phyloP scores from a whole-genome alignment of 2,888 invertebrate genomes.

The Teleogryllus oceanicus region DNA sequence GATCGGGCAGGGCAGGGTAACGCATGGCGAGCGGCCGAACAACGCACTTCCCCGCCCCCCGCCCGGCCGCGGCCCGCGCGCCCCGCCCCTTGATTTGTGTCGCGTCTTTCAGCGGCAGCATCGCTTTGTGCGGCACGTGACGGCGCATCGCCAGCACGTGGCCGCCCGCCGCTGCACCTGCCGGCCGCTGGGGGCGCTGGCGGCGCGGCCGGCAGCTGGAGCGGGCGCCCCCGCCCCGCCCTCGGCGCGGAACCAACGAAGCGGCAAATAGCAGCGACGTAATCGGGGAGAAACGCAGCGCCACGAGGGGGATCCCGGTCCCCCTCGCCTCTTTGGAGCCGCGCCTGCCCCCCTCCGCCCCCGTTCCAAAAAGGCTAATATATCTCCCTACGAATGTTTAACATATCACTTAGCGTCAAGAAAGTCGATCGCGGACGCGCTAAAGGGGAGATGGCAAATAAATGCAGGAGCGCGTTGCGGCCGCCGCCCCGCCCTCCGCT shows the following conservation, averaged over 20 bases:
- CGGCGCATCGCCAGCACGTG: neutral
- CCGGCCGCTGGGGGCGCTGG: neutral
- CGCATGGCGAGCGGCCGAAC: too few relatives aligned
- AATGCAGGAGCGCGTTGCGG: neutral
- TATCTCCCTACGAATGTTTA: neutral
- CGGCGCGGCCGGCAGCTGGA: neutral
- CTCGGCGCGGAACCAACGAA: neutral
- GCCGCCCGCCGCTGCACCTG: neutral
- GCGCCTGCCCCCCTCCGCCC: too few relatives aligned
- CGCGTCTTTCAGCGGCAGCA: neutral
- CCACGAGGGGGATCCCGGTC: neutral
- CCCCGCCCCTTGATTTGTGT: neutral
- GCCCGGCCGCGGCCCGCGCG: neutral
- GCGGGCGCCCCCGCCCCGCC: too few relatives aligned
- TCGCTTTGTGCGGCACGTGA: neutral
- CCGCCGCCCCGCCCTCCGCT: too few relatives aligned
- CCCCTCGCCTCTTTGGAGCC: neutral
- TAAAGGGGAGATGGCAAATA: neutral
- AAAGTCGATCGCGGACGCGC: neutral
- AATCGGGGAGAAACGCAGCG: neutral
- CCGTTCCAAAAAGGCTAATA: neutral
- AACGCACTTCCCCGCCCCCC: too few relatives aligned
- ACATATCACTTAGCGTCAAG: constrained; percentile 4
- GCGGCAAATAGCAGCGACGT: constrained; percentile 18
- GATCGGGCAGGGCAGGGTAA: too few relatives aligned